Evolutionary conservation across 37 sponge, comb jelly and placozoan genomes (phyloP).

Genomic region (Mnemiopsis leidyi): DNA sequence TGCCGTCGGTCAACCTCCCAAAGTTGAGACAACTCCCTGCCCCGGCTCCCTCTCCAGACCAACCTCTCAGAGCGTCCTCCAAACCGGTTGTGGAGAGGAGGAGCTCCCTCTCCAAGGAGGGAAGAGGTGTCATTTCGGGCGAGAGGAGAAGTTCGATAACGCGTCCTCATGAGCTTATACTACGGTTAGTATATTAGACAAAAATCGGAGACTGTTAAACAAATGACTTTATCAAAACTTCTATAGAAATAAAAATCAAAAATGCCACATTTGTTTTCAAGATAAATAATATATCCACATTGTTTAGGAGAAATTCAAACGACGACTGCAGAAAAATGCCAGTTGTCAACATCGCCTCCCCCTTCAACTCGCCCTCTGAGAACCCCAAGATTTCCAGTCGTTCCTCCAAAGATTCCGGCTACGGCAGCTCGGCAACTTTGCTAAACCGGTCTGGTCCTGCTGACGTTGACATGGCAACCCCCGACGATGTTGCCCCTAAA

Average conservation of each 20-base stretch:
- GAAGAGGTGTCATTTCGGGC: background rate
- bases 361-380: conserved; percentile 49
- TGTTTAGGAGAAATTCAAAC: background rate
- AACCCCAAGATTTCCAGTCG: background rate
- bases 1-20: background rate
- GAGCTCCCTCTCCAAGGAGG: background rate
- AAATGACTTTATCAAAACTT: no score
- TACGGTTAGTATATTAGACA: conserved; percentile 30
- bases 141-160: conserved; percentile 35
- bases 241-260: no score
- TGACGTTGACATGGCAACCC: background rate
- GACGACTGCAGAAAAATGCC: conserved; percentile 28
- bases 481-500: conserved; percentile 13
- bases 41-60: conserved; percentile 5
- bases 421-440: conserved; percentile 27
- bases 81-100: background rate
- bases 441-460: background rate
- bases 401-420: conserved; percentile 23
- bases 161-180: background rate
- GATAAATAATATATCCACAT: no score
- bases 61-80: background rate
- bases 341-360: conserved; percentile 38
- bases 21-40: conserved; percentile 14
- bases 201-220: no score
- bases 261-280: no score